Base-by-base conservation (phyloP, 2,888 invertebrate species). In the Zhuqinia jingwanae region DNA sequence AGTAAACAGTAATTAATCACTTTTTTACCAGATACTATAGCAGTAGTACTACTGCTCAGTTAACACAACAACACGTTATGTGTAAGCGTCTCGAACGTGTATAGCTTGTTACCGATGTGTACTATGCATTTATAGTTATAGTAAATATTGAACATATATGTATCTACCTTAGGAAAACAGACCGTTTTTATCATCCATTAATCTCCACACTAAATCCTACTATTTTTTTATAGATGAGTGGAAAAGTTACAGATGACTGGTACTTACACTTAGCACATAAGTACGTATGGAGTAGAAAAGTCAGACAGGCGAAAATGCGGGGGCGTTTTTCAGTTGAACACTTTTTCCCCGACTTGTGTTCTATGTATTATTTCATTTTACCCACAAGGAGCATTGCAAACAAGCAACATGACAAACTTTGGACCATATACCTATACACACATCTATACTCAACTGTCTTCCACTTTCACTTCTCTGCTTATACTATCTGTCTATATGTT, bases 1-100 rank as follows among this genome's bases (percentile, higher is more conserved):
- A 45, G 27, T 20, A 45, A 70, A 70, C 70, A 70, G 70, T 70
- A 70, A 70, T 70, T 70, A 70, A 70, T 70, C 70, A 70, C 70
- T 36, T 45, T 70, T 70, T 70, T 17, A n/a, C n/a, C n/a, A n/a
- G 47, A n/a, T 15, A 8, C 47, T 10, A 1, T 47, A 47, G 47
- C 11, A n/a, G n/a, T n/a, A n/a, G n/a, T 20, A 17, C 58, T 58
- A 25, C 22, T 25, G n/a, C n/a, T 17, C 58, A 22, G 58, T n/a
- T n/a, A 6, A 15, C n/a, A 47, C n/a, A 47, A 2, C 11, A n/a
- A 47, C 47, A 10, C 47, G 47, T 47, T 47, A 47, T 1, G n/a
- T n/a, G n/a, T n/a, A n/a, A n/a, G n/a, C n/a, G n/a, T n/a, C 2
- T n/a, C 10, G 1, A 47, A 47, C 15, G 47, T 47, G 45, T 45